These are phyloP conservation scores for Drosophila sturtevanti DNA, from an alignment of 1,140 invertebrate genomes.

Conservation along the genomic window DNA sequence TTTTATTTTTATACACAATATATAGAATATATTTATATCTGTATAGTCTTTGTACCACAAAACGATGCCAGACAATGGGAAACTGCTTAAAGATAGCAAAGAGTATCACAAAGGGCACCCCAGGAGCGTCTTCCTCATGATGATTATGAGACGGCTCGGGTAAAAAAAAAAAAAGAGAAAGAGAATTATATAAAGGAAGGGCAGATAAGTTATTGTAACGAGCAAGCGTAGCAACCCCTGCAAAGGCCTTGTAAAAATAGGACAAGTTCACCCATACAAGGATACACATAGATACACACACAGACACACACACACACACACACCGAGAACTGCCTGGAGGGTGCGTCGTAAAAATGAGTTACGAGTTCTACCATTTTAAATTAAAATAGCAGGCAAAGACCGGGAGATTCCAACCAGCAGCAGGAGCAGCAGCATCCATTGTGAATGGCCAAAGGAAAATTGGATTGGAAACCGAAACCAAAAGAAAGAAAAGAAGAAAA, in stretches of 20 bases:
- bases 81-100: conserved; percentile 65
- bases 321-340: conserved; percentile 63
- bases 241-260: conserved; percentile 73
- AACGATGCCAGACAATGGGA: conserved; percentile 68
- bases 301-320: conserved; percentile 34
- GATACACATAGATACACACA: conserved; percentile 34
- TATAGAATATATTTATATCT: neutral
- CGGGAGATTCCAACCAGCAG: neutral
- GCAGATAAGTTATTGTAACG: conserved; percentile 78
- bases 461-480: conserved; percentile 49
- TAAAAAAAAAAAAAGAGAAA: conserved; percentile 56
- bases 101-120: conserved; percentile 67
- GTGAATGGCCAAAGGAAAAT: conserved; percentile 17
- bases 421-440: conserved; percentile 50
- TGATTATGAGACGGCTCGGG: conserved; percentile 63
- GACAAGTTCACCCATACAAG: conserved; percentile 63
- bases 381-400: conserved; percentile 70
- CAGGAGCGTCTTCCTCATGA: conserved; percentile 68
- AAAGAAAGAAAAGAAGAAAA: conserved; percentile 9
- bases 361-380: conserved; percentile 82
- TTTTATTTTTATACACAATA: conserved; percentile 58
- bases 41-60: conserved; percentile 65
- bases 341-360: conserved; percentile 82
- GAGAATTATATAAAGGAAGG: conserved; percentile 32
- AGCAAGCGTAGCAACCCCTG: conserved; percentile 67